A percentile compares a stretch with the other conserved stretches of the same genome.
Conservation (phyloP, 2,113 vertebrate species). For the Aphelocoma coerulescens region DNA sequence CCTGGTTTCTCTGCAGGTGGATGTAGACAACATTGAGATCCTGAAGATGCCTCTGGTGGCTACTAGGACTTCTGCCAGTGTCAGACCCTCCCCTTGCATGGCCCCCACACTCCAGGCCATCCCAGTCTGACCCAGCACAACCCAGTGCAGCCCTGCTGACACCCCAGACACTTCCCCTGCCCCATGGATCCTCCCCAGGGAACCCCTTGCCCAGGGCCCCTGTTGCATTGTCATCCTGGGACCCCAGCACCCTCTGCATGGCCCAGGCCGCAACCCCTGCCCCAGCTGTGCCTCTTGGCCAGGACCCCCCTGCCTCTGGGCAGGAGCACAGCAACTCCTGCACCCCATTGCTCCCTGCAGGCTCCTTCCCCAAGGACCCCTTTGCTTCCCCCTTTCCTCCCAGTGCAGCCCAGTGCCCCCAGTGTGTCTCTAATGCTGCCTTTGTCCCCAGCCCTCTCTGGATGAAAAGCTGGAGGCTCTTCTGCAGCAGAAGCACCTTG, state of each 20-base stretch:
- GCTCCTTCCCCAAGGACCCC: background rate
- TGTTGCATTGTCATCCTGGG: background rate
- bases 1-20: background rate
- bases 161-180: too few species aligned
- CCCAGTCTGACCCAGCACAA: background rate
- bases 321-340: background rate
- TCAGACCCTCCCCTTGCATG: too few species aligned
- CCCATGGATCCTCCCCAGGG: too few species aligned
- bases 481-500: background rate
- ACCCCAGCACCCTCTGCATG: too few species aligned
- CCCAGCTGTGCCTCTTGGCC: background rate
- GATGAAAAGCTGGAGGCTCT: background rate
- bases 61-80: background rate
- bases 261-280: background rate
- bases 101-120: background rate
- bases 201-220: background rate
- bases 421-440: background rate
- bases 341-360: background rate
- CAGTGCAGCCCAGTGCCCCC: background rate
- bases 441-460: background rate
- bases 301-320: background rate
- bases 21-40: fast-evolving
- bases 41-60: background rate
- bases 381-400: background rate
- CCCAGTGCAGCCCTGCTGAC: too few species aligned